Conservation (phyloP, 1,140 invertebrate species). For the Whitmania pigra region DNA sequence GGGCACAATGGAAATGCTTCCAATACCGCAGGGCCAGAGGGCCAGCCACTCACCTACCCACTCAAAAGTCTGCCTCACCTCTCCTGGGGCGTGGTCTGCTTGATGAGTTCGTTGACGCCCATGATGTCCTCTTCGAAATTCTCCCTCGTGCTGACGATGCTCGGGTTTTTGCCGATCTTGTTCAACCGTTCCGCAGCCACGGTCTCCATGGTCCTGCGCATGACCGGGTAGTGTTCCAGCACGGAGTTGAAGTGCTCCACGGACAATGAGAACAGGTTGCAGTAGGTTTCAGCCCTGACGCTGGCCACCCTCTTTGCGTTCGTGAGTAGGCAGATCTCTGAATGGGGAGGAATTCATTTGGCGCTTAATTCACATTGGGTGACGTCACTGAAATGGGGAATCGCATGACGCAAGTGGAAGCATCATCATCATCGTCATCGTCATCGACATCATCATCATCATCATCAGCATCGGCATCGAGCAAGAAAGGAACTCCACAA, state of each 20-base stretch:
- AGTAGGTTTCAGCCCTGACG: conserved; percentile 92
- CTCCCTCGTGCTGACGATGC: conserved; percentile 77
- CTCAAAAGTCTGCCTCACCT: background rate
- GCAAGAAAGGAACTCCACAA: no score
- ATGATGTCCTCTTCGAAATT: conserved; percentile 41
- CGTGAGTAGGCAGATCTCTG: conserved; percentile 79
- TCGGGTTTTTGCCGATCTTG: conserved; percentile 96
- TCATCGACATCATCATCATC: no score
- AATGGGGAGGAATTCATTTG: conserved; percentile 13
- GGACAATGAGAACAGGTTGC: conserved; percentile 91
- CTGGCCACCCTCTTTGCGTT: conserved; percentile 86
- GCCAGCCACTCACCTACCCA: background rate
- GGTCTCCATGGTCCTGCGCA: conserved; percentile 95
- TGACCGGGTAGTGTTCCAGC: conserved; percentile 90
- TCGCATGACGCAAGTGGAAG: no score
- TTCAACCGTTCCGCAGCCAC: conserved; percentile 86
- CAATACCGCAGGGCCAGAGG: background rate
- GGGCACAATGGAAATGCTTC: background rate
- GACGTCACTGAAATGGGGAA: no score
- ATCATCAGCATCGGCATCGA: no score
- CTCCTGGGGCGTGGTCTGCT: conserved; percentile 15
- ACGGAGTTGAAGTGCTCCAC: conserved; percentile 95
- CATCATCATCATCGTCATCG: no score
- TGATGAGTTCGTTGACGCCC: conserved; percentile 36
- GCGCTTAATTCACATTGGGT: no score